Conservation (phyloP, 2,888 invertebrate genomes). For the Vesta saturnalis region DNA sequence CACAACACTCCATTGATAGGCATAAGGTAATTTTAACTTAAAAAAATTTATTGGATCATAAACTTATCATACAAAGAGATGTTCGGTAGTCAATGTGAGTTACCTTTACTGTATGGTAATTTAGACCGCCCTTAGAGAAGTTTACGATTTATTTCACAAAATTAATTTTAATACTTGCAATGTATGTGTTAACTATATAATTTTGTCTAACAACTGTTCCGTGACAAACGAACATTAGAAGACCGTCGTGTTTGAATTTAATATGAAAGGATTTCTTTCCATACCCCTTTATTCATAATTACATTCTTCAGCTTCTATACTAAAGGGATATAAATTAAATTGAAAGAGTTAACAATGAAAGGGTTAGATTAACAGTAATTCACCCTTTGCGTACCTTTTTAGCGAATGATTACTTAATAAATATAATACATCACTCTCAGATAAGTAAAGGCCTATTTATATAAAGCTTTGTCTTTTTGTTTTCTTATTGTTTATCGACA, state of each 20-base stretch:
- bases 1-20: conserved; percentile 8
- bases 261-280: conserved; percentile 8
- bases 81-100: conserved; percentile 19
- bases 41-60: conserved; percentile 30
- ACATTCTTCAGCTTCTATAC: conserved; percentile 11
- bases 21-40: conserved; percentile 19
- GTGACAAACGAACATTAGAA: background rate
- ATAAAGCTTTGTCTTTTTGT: too few species aligned
- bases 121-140: conserved; percentile 29
- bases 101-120: conserved; percentile 28
- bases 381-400: conserved; percentile 15
- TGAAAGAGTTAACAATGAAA: conserved; percentile 4
- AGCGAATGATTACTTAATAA: conserved; percentile 15
- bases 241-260: conserved; percentile 8
- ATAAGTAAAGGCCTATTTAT: conserved; percentile 1
- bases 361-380: conserved; percentile 15
- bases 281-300: conserved; percentile 11
- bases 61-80: conserved; percentile 33
- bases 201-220: background rate
- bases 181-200: conserved; percentile 6
- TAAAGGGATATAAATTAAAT: background rate
- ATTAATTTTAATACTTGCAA: conserved; percentile 11
- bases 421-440: conserved; percentile 6
- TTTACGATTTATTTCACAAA: conserved; percentile 23
- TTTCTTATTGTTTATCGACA: too few species aligned